These are phyloP conservation scores for Bombyx huttoni DNA, from an alignment of 2,888 invertebrate species.

Conservation along the genomic window DNA sequence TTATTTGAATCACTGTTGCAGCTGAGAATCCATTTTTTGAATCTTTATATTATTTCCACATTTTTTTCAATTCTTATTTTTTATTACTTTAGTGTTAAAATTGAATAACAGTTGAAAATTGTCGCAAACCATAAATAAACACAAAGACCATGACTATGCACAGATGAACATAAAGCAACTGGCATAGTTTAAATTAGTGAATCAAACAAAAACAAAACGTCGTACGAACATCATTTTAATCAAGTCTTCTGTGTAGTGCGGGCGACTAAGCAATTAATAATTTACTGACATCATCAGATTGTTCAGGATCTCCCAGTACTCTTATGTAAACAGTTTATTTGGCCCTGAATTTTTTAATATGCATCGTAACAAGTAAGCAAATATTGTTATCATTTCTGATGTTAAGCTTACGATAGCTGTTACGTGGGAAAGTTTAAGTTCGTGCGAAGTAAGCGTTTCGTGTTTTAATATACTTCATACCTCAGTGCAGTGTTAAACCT, in stretches of 20 bases:
- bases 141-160: no score
- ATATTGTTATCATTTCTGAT: slow-evolving; percentile 19
- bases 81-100: no score
- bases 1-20: no score
- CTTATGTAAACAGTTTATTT: slow-evolving; percentile 6
- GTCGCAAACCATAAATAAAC: no score
- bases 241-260: slow-evolving; percentile 9
- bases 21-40: no score
- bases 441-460: slow-evolving; percentile 1
- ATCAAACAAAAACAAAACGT: background rate
- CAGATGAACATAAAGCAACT: no score
- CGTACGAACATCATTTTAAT: background rate
- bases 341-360: slow-evolving; percentile 6
- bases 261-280: slow-evolving; percentile 8
- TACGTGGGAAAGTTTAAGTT: slow-evolving; percentile 20
- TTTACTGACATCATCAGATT: slow-evolving; percentile 1
- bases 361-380: slow-evolving; percentile 18
- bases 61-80: no score
- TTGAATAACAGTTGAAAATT: no score
- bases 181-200: no score
- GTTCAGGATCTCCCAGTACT: background rate
- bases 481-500: no score
- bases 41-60: no score
- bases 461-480: no score
- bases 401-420: slow-evolving; percentile 6